These are phyloP conservation scores for Octopus bimaculoides DNA, from an alignment of 1,140 invertebrate genomes.

Conservation along the genomic window DNA sequence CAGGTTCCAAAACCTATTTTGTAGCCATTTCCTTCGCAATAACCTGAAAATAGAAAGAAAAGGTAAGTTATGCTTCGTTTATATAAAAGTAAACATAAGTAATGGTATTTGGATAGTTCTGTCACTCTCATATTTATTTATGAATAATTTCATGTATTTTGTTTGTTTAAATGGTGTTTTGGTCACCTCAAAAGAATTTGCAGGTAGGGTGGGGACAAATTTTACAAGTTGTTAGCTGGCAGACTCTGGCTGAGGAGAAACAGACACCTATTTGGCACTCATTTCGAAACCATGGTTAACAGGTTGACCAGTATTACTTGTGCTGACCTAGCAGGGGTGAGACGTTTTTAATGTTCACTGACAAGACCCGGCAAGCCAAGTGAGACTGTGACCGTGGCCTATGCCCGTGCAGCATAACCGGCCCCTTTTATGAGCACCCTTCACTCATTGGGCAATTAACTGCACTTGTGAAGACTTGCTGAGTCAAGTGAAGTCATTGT, in stretches of 20 bases:
- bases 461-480: too few species aligned
- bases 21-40: slow-evolving; percentile 75
- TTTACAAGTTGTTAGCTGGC: background rate
- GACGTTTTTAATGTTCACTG: too few species aligned
- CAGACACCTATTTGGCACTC: too few species aligned
- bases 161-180: background rate
- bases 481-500: too few species aligned
- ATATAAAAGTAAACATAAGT: background rate
- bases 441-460: too few species aligned
- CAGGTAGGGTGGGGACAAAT: background rate
- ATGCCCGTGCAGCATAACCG: too few species aligned
- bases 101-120: background rate
- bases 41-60: slow-evolving; percentile 61
- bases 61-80: background rate
- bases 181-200: background rate
- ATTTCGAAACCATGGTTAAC: too few species aligned
- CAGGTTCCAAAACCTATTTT: slow-evolving; percentile 90
- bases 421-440: too few species aligned
- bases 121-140: background rate
- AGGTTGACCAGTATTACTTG: too few species aligned
- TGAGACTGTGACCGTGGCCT: too few species aligned
- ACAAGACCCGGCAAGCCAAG: too few species aligned
- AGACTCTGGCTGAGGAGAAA: background rate
- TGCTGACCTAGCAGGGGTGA: too few species aligned
- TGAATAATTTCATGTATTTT: background rate